Base-by-base conservation (phyloP, 2,888 invertebrate genomes). In the Limnephilus lunatus region DNA sequence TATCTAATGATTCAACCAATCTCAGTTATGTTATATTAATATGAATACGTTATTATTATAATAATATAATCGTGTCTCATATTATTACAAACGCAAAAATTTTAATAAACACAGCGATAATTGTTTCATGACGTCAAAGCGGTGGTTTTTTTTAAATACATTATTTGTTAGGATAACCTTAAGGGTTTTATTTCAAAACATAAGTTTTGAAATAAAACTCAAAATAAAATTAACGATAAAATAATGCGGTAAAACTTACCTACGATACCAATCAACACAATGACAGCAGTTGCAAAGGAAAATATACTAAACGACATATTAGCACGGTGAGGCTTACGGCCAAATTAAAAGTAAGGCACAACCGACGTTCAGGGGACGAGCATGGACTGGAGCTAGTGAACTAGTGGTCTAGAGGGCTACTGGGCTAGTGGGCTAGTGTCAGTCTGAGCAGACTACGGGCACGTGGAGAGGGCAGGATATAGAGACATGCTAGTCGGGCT, bases 231-330 rank as follows among this genome's bases (percentile, higher is more conserved):
- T 19, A 85, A 85, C 35, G 85, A 35, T 25, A 35, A 35, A 90
- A 53, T 85, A 90, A 90, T 85, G 85, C 83, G 91, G 80, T 44
- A 81, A 86, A 80, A 91, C 91, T 91, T 85, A 92, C 92, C 92
- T 32, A 92, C 92, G 31, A 89, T 85, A 31, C 89, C 92, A n/a
- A 92, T 81, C 35, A 92, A 48, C 92, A 90, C 68, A 31, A 92
- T 2, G 35, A 89, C 44, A 30, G 81, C 11, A 53, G 68, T 35
- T 81, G 92, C 92, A 44, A 90, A n/a, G 15, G 91, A 89, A 89
- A 91, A 19, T 39, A 92, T 48, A 90, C 89, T 81, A 89, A 92
- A 89, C 80, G 91, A 83, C 92, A 92, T 92, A 31, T 85, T 90
- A 85, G 80, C 89, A 68, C 88, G 19, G 87, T 48, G 80, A 68